Evolutionary conservation across 2,113 vertebrate species (phyloP), one percentile per base, ranked within the genome.

Genomic region (Arothron firmamentum): DNA sequence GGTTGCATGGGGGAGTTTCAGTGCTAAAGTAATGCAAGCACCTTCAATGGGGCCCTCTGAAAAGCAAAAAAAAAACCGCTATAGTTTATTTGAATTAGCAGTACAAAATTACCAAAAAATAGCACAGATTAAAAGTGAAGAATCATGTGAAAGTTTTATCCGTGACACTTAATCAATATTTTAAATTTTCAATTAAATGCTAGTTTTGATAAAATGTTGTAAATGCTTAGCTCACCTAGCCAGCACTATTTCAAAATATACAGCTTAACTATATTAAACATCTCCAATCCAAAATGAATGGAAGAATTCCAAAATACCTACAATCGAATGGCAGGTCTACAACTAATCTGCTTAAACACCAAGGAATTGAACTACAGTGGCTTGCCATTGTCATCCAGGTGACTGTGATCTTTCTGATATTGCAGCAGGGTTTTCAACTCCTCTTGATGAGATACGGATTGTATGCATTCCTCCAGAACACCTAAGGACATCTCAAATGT

Each of bases 361-460:
- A 28, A n/a, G 23, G 9, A 23, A 19, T 31, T 0, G 10, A 58
- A 31, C 2, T 43, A 6, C 21, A 47, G 17, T 56, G n/a, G 46
- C 70, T 62, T 67, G 25, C 85, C 80, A 14, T 57, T 56, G 20
- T 63, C 58, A 41, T 79, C 72, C 43, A 77, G 73, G 0, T 34
- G 73, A 8, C 3, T 43, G 13, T 60, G 23, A 51, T 63, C 28
- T 58, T 63, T 87, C 1, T 81, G 83, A 65, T 79, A 62, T 25
- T 61, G 74, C 53, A 90, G 80, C 18, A 86, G 58, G 1, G 57
- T 64, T 65, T 54, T 74, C 14, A 88, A 63, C 15, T 78, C 76
- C 11, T 85, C 65, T 16, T 28, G 31, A 8, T 42, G 62, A 48
- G 62, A 65, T 18, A 82, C 54, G 14, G 69, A 65, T 57, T 74